phyloP scores from a whole-genome alignment of 2,888 invertebrate genomes.

The Lamellibrachia satsuma region DNA sequence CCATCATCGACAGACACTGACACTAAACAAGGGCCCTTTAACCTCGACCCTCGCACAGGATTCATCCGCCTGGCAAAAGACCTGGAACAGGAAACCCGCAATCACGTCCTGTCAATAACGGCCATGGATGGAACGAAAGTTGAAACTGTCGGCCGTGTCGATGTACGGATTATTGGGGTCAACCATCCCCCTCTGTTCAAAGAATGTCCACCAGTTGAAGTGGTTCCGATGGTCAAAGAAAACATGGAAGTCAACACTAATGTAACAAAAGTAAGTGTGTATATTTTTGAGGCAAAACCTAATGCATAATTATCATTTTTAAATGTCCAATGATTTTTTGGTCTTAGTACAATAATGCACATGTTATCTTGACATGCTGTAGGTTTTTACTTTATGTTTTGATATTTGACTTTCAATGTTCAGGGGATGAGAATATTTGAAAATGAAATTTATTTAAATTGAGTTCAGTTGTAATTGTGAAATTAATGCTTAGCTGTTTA shows the following conservation, averaged over 20 bases:
- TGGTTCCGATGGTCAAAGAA: slow-evolving; percentile 34
- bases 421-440: background rate
- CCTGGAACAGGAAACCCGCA: slow-evolving; percentile 44
- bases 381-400: background rate
- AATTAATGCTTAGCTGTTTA: background rate
- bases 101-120: slow-evolving; percentile 94
- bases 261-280: slow-evolving; percentile 37
- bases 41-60: slow-evolving; percentile 58
- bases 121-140: slow-evolving; percentile 79
- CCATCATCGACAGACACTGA: background rate
- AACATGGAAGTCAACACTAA: slow-evolving; percentile 17
- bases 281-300: background rate
- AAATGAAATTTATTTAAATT: background rate
- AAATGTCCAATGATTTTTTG: background rate
- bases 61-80: slow-evolving; percentile 51
- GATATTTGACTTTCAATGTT: background rate
- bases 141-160: background rate
- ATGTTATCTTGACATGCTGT: background rate
- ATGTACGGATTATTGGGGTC: slow-evolving; percentile 34
- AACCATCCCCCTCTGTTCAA: slow-evolving; percentile 43
- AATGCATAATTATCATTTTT: background rate
- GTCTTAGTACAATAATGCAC: background rate
- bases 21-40: slow-evolving; percentile 41
- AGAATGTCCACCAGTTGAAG: slow-evolving; percentile 32
- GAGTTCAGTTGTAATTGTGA: background rate